Percentiles rank a stretch among this genome's conserved stretches.
Conservation (phyloP, 2,113 vertebrate genomes). For the Colaptes auratus region DNA sequence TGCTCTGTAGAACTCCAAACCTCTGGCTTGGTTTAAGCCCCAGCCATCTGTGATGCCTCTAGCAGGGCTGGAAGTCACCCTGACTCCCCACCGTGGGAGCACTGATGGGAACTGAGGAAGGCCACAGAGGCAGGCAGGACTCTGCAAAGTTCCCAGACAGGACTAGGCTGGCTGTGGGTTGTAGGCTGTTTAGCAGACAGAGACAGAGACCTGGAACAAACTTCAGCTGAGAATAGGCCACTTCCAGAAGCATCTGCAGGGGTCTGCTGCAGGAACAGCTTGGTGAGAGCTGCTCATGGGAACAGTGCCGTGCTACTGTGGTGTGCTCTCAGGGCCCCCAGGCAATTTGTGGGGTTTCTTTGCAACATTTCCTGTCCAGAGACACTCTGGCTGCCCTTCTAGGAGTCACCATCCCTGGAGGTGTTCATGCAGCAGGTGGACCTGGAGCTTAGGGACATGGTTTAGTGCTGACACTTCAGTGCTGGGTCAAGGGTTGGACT, state of each 20-base stretch:
- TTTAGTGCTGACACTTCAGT: too few species aligned
- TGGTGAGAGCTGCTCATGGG: background rate
- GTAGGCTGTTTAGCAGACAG: background rate
- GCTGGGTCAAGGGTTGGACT: too few species aligned
- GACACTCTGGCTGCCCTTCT: background rate
- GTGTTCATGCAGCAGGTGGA: too few species aligned
- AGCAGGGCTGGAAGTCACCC: background rate
- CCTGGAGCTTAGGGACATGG: too few species aligned
- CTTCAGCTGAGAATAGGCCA: conserved; percentile 20
- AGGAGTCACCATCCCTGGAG: too few species aligned
- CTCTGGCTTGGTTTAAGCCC: background rate
- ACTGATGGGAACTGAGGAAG: background rate
- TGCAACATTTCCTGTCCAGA: background rate
- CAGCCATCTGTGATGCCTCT: background rate
- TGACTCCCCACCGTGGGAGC: background rate
- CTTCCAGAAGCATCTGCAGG: conserved; percentile 26
- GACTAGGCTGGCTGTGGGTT: background rate
- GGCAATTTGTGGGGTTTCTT: background rate
- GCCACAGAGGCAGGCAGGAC: background rate
- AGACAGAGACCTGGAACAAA: conserved; percentile 31
- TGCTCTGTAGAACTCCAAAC: background rate
- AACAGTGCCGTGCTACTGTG: accelerated
- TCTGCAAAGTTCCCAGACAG: background rate
- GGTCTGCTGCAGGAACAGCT: conserved; percentile 26
- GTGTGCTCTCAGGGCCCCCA: accelerated